Evolutionary conservation across 2,113 vertebrate genomes (phyloP), one percentile per base, ranked within the genome.

Genomic region (Tympanuchus pallidicinctus): DNA sequence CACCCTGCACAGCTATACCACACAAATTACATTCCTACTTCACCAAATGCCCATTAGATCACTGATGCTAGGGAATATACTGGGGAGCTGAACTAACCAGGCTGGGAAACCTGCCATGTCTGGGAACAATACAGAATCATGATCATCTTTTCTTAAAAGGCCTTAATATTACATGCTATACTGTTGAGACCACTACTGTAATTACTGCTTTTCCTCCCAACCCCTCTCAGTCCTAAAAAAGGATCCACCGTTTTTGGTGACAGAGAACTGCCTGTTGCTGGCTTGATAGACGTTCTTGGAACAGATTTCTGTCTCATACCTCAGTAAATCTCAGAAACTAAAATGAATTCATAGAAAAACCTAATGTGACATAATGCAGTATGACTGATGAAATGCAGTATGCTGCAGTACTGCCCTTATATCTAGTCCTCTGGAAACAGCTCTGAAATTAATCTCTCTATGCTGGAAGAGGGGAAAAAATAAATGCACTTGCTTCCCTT

Each of bases 381-480:
- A 76, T 96, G 97, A 97, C 95, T 97, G 97, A 97, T 97, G 92
- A 96, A 95, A 97, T 84, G 86, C 90, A 93, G 92, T 74, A 79
- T 93, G 91, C 92, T 82, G 89, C 64, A 64, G 56, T 71, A 96
- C 87, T 94, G 79, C 66, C 59, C 93, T 92, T 92, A 30, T 83
- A 95, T 79, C 94, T 92, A 86, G 82, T 82, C 94, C 96, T 96
- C 92, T 97, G 93, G 96, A 95, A 95, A 77, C 80, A 92, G 56
- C 57, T 34, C 94, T 88, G 92, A 96, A 97, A 97, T 90, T 25
- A 94, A 93, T 94, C 89, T 92, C 82, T 86, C 83, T 81, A 56
- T 38, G 83, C 88, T 74, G 89, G 96, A 92, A 95, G 76, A 92
- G 75, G 88, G 77, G 85, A 52, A 94, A 91, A 91, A 82, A 95